Evolutionary conservation across 2,888 invertebrate species (phyloP).

Genomic region (Celastrina argiolus): DNA sequence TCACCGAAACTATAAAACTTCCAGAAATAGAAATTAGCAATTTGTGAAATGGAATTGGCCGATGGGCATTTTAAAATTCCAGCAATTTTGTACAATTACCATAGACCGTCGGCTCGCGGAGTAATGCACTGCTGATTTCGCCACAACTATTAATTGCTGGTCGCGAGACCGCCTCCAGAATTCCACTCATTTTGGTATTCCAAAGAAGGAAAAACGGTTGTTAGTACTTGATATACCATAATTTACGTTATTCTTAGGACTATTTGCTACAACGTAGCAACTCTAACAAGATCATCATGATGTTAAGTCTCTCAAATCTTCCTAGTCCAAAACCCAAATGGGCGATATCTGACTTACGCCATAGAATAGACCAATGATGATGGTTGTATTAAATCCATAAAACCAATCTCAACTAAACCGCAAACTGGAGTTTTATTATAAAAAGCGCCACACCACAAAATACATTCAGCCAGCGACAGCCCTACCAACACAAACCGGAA

Average conservation of each 20-base stretch:
- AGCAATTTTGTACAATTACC: constrained; percentile 5
- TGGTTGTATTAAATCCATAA: too few relatives aligned
- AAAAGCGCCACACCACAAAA: too few relatives aligned
- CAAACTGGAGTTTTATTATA: too few relatives aligned
- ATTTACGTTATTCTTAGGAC: too few relatives aligned
- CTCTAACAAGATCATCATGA: too few relatives aligned
- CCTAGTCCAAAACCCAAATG: too few relatives aligned
- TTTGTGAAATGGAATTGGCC: not conserved
- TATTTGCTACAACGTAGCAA: too few relatives aligned
- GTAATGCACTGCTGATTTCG: not conserved
- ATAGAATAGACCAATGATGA: too few relatives aligned
- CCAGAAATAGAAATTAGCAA: constrained; percentile 1
- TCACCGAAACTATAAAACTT: not conserved
- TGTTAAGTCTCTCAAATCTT: too few relatives aligned
- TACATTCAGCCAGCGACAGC: not conserved
- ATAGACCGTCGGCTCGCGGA: constrained; percentile 1
- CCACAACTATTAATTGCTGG: not conserved
- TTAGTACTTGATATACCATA: not conserved
- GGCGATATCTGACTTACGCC: too few relatives aligned
- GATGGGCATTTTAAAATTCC: not conserved
- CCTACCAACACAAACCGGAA: constrained; percentile 2
- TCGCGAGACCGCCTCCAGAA: not conserved
- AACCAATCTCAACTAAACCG: too few relatives aligned
- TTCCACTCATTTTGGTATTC: not conserved
- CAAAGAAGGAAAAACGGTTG: not conserved